Conservation (phyloP, 2,888 invertebrate genomes). For the Andrena bucephala region DNA sequence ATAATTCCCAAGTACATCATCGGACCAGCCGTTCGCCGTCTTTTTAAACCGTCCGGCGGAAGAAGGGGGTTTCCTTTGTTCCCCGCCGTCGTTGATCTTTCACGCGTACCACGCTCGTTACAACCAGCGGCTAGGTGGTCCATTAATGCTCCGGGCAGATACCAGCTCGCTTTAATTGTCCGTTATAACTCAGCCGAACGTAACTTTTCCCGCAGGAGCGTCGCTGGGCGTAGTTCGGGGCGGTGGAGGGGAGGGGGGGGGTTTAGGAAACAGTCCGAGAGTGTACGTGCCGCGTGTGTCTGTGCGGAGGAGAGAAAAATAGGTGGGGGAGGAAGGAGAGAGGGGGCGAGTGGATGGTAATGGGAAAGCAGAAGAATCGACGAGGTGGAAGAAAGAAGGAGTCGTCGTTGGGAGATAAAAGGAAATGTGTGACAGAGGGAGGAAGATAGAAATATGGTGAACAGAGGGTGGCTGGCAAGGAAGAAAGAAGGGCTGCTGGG, state of each 20-base stretch:
- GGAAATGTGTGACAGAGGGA: slow-evolving; percentile 15
- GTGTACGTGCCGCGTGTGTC: slow-evolving; percentile 7
- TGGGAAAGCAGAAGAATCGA: slow-evolving; percentile 18
- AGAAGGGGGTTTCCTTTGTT: slow-evolving; percentile 54
- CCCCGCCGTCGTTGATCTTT: slow-evolving; percentile 57
- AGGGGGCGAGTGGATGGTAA: background rate
- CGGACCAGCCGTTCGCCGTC: slow-evolving; percentile 46
- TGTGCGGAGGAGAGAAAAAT: background rate
- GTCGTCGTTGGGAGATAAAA: slow-evolving; percentile 15
- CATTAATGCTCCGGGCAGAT: slow-evolving; percentile 70
- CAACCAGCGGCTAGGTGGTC: slow-evolving; percentile 54
- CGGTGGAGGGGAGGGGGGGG: background rate
- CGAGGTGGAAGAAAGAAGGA: slow-evolving; percentile 10
- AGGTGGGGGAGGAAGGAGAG: background rate
- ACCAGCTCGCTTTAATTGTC: slow-evolving; percentile 71
- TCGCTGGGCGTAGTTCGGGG: background rate
- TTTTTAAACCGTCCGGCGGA: slow-evolving; percentile 45
- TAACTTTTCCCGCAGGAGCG: slow-evolving; percentile 65
- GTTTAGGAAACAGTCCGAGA: background rate
- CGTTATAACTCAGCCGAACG: slow-evolving; percentile 71
- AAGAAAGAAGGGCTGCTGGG: slow-evolving; percentile 15
- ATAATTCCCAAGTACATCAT: slow-evolving; percentile 67
- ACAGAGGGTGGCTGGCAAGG: slow-evolving; percentile 10
- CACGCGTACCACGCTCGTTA: slow-evolving; percentile 57
- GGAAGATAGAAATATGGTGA: slow-evolving; percentile 21